Evolutionary conservation across 1,140 invertebrate species (phyloP), one percentile per base, ranked within the genome.

Genomic region (Protaetia brevitarsis): DNA sequence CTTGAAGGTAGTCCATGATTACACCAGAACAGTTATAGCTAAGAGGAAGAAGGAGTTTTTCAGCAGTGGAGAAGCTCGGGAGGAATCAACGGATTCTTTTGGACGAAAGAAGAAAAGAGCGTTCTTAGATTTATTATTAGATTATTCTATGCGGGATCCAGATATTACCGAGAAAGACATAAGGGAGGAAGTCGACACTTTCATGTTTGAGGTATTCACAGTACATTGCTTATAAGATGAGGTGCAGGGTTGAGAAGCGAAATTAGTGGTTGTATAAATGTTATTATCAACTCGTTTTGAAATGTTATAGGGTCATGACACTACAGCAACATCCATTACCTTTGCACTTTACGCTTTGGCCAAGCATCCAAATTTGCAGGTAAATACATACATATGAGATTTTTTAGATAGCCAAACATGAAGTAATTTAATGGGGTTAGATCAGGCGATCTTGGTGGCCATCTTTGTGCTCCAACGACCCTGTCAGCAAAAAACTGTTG

Each of bases 151-250:
- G 34, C 27, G 56, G 2, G 67, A 59, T 30, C 26, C 27, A 1
- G 77, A 79, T 7, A 77, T 92, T n/a, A 77, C 82, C 0, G 82
- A 86, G 67, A 82, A 85, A 63, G 86, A 90, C 71, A 89, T 94
- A 56, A 81, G 88, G 59, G 91, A 93, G 75, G 91, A 94, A 82
- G 91, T 93, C 6, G 91, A 94, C 73, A 94, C 91, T 3, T 94
- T 94, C 73, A 93, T 90, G 86, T 91, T 91, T 78, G 89, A 89
- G 82, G 89, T 89, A 59, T 67, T n/a, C n/a, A n/a, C n/a, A n/a
- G n/a, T n/a, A 59, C 67, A 68, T 65, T 1, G 63, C 1, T 27
- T 37, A n/a, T 67, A 34, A 34, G 13, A 5, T 2, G 5, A 1
- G 13, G 31, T 5, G 13, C 8, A n/a, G 4, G 65, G 31, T 34